Evolutionary conservation across 2,888 invertebrate genomes (phyloP).

Genomic region (Hylaea fasciaria): DNA sequence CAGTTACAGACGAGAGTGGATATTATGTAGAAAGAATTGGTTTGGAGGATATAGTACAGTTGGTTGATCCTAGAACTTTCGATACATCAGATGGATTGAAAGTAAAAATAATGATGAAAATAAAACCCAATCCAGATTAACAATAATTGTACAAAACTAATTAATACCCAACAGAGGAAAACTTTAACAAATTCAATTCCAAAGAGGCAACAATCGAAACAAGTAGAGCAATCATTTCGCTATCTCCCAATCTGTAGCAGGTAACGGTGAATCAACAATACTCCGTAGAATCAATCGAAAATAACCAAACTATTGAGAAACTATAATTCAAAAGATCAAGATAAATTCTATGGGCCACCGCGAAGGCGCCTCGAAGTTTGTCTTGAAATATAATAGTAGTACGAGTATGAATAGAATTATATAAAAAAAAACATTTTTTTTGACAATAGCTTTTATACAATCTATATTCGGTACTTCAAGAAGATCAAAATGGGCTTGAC

Average conservation of each 20-base stretch:
- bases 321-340: conserved; percentile 56
- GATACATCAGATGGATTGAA: too few species aligned
- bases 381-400: background rate
- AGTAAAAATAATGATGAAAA: too few species aligned
- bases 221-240: conserved; percentile 67
- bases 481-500: too few species aligned
- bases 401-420: too few species aligned
- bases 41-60: too few species aligned
- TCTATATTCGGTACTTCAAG: too few species aligned
- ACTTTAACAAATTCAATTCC: conserved; percentile 58
- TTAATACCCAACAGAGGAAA: too few species aligned
- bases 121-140: too few species aligned
- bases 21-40: too few species aligned
- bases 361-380: conserved; percentile 43
- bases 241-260: conserved; percentile 62
- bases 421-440: background rate
- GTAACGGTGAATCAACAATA: conserved; percentile 57
- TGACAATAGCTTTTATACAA: background rate
- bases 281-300: conserved; percentile 62
- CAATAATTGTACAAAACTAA: too few species aligned
- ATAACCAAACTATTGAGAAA: conserved; percentile 51
- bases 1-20: too few species aligned
- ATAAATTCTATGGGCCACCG: conserved; percentile 67
- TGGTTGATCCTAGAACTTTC: too few species aligned
- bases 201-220: conserved; percentile 63